Evolutionary conservation across 2,888 invertebrate genomes (phyloP), one percentile per base, ranked within the genome.

Genomic region (Clepsis dumicolana): DNA sequence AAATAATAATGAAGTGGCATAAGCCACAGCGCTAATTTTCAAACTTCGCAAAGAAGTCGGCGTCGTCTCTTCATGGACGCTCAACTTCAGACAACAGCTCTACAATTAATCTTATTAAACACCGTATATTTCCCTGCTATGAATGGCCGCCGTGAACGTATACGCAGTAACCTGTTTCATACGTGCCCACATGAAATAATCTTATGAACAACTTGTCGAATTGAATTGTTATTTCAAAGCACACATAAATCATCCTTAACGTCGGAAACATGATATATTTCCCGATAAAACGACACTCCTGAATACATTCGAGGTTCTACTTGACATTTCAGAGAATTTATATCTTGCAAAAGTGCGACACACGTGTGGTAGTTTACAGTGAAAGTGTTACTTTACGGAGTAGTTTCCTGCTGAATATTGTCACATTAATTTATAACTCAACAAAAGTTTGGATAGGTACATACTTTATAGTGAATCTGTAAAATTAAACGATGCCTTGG

Each of bases 231-330:
- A 84, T 84, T 86, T 83, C 80, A 75, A 74, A 77, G 76, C 74
- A 76, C 76, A 77, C 74, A 83, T 88, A 88, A 87, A 88, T 88
- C 87, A 87, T 79, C 81, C 78, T 82, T 84, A 80, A 82, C 83
- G 86, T 85, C 86, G 79, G 82, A 83, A 83, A 85, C 82, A 82
- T 87, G 85, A 88, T 87, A 88, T 87, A 89, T 86, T 80, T 78
- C 79, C 80, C 84, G 84, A 87, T 88, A 87, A 88, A 86, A 82
- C 79, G 86, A 85, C 85, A 86, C 80, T 81, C 78, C 78, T 85
- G 86, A 86, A 89, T 86, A 89, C 83, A 87, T 86, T 81, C 79
- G 74, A 78, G 82, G 81, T 77, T 75, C 80, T 75, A 73, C 76
- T 80, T 82, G 85, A 87, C 84, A 79, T 80, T 80, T 73, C 72